phyloP scores from a whole-genome alignment of 1,140 invertebrate genomes.

The Tetraneura akinire region DNA sequence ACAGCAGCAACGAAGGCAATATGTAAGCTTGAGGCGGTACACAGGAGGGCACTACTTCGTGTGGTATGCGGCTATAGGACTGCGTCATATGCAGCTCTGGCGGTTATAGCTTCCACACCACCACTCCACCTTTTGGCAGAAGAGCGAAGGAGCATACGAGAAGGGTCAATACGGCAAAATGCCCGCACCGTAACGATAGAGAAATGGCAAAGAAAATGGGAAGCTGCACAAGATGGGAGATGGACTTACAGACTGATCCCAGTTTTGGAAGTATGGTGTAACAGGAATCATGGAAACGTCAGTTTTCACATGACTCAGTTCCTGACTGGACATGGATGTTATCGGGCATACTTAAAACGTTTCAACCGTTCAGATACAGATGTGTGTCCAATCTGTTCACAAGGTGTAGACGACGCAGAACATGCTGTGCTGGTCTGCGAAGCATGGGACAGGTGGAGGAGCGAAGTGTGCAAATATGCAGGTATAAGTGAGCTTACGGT shows the following conservation, averaged over 20 bases:
- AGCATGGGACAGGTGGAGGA: not conserved
- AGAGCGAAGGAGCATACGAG: not conserved
- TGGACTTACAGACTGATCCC: constrained; percentile 1
- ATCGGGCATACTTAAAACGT: not conserved
- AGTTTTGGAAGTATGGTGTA: not conserved
- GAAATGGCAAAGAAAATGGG: not conserved
- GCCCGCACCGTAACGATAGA: no score
- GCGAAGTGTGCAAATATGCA: not conserved
- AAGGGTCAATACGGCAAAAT: not conserved
- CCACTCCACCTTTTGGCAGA: no score
- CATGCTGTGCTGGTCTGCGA: not conserved
- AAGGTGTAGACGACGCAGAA: not conserved
- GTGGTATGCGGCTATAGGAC: no score
- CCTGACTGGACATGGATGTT: no score
- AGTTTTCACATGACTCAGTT: not conserved
- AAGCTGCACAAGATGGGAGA: not conserved
- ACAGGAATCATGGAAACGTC: not conserved
- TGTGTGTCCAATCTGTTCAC: not conserved
- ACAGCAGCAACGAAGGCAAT: no score
- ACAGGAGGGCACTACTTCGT: no score
- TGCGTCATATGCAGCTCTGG: no score
- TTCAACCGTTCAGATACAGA: not conserved
- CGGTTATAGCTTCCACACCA: no score
- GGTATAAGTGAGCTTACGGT: not conserved
- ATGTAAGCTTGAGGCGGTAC: no score